phyloP scores from a whole-genome alignment of 2,888 invertebrate species.

The Trachelus iudaicus region DNA sequence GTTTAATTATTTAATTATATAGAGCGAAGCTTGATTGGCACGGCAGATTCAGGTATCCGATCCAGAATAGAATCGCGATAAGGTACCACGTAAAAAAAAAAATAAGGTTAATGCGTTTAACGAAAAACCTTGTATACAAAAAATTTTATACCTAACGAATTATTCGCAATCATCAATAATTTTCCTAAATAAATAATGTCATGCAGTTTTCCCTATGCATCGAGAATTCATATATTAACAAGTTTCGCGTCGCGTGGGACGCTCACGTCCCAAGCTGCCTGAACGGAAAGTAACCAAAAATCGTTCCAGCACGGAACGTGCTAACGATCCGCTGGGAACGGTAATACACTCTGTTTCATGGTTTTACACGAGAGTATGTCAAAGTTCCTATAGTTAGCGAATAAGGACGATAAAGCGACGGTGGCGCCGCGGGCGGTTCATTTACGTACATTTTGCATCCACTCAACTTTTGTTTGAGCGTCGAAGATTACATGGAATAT shows the following conservation, averaged over 20 bases:
- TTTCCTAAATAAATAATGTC: background rate
- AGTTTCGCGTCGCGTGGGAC: too few species aligned
- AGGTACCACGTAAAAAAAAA: background rate
- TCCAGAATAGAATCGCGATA: background rate
- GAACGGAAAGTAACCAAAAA: too few species aligned
- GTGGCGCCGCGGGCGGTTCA: conserved; percentile 42
- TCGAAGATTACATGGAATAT: conserved; percentile 51
- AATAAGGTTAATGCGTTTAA: background rate
- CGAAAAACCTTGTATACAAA: background rate
- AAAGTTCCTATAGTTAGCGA: background rate
- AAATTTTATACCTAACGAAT: background rate
- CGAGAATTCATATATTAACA: background rate
- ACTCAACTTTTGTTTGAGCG: conserved; percentile 53
- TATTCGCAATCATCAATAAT: background rate
- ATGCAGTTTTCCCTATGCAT: fast-evolving
- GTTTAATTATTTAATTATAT: background rate
- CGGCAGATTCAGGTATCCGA: background rate
- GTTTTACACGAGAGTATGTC: background rate
- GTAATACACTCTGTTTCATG: background rate
- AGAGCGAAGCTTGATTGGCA: background rate
- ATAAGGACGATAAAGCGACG: background rate
- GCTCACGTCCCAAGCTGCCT: too few species aligned
- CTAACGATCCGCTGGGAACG: too few species aligned
- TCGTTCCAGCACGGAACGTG: too few species aligned
- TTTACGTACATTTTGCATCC: conserved; percentile 51